Evolutionary conservation across 2,888 invertebrate species (phyloP).

Genomic region (Dryomyza anilis): DNA sequence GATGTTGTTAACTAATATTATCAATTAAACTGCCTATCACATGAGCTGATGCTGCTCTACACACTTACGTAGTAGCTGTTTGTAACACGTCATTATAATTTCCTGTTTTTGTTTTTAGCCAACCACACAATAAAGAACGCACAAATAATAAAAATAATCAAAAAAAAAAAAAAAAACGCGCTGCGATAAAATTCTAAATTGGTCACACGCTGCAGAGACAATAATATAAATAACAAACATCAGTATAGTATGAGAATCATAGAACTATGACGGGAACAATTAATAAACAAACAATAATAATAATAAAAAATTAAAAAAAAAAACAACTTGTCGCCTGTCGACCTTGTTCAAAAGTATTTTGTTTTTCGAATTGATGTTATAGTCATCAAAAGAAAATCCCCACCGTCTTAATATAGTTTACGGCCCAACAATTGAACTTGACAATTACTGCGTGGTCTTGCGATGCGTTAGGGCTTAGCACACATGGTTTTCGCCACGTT

Average conservation of each 20-base stretch:
- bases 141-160: neutral
- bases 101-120: slow-evolving; percentile 11
- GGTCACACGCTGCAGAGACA: slow-evolving; percentile 4
- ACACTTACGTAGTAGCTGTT: neutral
- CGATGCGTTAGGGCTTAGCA: no score
- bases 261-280: neutral
- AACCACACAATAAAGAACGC: neutral
- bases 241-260: neutral
- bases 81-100: slow-evolving; percentile 3
- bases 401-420: no score
- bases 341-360: no score
- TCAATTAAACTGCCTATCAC: neutral
- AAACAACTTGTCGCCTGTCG: no score
- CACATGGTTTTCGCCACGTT: no score
- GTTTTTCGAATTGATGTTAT: no score
- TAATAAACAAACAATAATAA: neutral
- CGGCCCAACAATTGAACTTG: no score
- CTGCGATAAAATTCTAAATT: slow-evolving; percentile 15
- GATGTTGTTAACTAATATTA: neutral
- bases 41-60: neutral
- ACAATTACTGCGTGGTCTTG: no score
- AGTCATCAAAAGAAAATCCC: no score
- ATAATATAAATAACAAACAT: slow-evolving; percentile 2
- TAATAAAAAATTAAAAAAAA: no score
- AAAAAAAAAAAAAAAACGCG: neutral